Base-by-base conservation (phyloP, 2,797 vertebrate genomes). In the Poecilia gillii region DNA sequence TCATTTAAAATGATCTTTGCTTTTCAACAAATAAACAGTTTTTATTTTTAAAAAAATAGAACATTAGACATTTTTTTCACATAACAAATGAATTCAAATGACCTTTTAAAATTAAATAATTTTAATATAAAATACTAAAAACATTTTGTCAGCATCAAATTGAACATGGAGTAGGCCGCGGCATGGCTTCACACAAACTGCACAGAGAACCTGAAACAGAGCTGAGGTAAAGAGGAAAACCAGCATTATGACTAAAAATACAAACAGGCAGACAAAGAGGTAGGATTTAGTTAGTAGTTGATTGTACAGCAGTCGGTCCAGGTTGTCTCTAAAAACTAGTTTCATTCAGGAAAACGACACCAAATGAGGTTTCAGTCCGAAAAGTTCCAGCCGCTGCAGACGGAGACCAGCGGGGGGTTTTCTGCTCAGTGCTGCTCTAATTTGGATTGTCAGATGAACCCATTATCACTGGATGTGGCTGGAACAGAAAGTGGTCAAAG, bases 61-160 rank as follows among this genome's bases (percentile, higher is more conserved):
- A 53, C 49, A 51, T 51, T 23, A 33, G 31, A 33, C 6, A 36
- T 64, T 18, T 64, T 31, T 64, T 64, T 4, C 20, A 41, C 33
- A 77, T 55, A 57, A 9, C 41, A 70, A 39, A 71, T 3, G 7
- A 62, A 43, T 12, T 82, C 28, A 72, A 41, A 72, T 55, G n/a
- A 76, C 78, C 83, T 23, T 77, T 53, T 87, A 93, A 93, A 91
- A 93, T 95, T 95, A 95, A 94, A 95, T 95, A 87, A 77, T 88
- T 95, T 95, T 96, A 91, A 90, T 93, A 95, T 91, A 95, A 94
- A 96, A 95, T 91, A 85, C 47, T 39, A 68, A 83, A 85, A 83
- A 91, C 85, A 88, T 85, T 87, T 77, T 55, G 59, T 90, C 59
- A 80, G 77, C 82, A 76, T 85, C 57, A 85, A 80, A 46, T 25